Conservation (phyloP, 2,888 invertebrate species). For the Drosophila lutescens region DNA sequence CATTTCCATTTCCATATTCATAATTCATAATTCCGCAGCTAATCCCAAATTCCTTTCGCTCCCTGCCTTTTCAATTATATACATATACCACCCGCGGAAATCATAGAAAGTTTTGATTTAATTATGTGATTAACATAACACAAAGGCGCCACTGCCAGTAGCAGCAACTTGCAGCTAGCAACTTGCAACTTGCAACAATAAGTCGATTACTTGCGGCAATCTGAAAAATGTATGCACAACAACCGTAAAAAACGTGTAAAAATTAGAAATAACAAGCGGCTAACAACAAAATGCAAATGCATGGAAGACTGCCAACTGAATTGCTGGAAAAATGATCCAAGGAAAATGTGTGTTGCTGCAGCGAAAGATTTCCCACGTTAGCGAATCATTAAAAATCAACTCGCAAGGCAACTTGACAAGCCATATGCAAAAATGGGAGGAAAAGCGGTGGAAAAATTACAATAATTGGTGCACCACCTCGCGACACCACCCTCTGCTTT, state of each 20-base stretch:
- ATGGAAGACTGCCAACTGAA: constrained; percentile 25
- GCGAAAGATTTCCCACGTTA: constrained; percentile 70
- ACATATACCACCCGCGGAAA: constrained; percentile 55
- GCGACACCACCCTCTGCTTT: constrained; percentile 5
- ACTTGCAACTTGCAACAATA: constrained; percentile 51
- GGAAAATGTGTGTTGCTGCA: constrained; percentile 41
- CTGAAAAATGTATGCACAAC: constrained; percentile 36
- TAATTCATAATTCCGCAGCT: constrained; percentile 3
- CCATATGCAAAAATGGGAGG: constrained; percentile 29
- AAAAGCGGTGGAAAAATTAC: constrained; percentile 23
- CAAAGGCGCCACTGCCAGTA: constrained; percentile 58
- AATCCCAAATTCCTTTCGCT: constrained; percentile 36
- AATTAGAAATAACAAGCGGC: constrained; percentile 73
- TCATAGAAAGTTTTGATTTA: constrained; percentile 75
- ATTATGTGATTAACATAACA: constrained; percentile 76
- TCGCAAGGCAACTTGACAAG: constrained; percentile 39
- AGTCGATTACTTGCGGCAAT: constrained; percentile 49
- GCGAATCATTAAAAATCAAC: constrained; percentile 72
- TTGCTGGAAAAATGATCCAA: constrained; percentile 12
- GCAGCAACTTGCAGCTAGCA: constrained; percentile 10
- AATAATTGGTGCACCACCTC: constrained; percentile 31
- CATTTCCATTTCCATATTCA: constrained; percentile 18
- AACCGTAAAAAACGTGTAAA: constrained; percentile 61
- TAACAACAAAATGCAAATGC: constrained; percentile 64
- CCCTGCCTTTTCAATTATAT: constrained; percentile 7